These are phyloP conservation scores for Catharus minimus DNA, from an alignment of 2,113 vertebrate genomes.

Conservation along the genomic window DNA sequence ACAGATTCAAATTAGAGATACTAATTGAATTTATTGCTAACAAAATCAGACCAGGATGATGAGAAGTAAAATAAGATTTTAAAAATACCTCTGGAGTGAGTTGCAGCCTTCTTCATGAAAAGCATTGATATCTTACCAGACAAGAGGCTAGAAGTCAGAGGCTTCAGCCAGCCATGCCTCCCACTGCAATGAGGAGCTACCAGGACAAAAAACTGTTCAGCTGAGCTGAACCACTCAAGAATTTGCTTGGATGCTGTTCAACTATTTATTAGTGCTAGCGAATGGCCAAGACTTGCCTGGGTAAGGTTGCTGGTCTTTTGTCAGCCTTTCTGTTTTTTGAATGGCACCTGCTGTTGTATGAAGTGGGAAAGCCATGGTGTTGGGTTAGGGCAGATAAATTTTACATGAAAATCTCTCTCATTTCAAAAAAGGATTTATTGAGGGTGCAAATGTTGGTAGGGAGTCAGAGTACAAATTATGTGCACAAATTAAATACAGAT, in stretches of 20 bases:
- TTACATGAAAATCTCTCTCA: neutral
- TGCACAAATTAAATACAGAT: neutral
- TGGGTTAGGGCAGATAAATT: neutral
- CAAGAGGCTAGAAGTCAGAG: neutral
- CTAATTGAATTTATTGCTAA: neutral
- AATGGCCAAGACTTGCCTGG: neutral
- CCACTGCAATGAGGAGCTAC: neutral
- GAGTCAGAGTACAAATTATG: rapidly evolving
- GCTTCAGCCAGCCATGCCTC: neutral
- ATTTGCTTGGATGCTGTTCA: neutral
- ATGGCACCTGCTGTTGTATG: neutral
- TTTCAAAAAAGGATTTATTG: neutral
- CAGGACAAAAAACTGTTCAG: neutral
- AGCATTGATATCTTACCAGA: neutral
- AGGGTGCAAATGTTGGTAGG: neutral
- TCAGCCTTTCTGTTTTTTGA: neutral
- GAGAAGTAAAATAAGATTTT: neutral
- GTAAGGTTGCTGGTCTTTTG: neutral
- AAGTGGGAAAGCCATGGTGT: rapidly evolving
- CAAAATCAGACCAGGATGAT: neutral
- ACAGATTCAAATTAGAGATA: neutral
- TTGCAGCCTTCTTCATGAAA: neutral
- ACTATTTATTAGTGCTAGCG: neutral
- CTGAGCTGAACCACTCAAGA: neutral
- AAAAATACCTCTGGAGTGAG: neutral